phyloP scores from a whole-genome alignment of 1,140 invertebrate genomes.

The Drosophila bocki region DNA sequence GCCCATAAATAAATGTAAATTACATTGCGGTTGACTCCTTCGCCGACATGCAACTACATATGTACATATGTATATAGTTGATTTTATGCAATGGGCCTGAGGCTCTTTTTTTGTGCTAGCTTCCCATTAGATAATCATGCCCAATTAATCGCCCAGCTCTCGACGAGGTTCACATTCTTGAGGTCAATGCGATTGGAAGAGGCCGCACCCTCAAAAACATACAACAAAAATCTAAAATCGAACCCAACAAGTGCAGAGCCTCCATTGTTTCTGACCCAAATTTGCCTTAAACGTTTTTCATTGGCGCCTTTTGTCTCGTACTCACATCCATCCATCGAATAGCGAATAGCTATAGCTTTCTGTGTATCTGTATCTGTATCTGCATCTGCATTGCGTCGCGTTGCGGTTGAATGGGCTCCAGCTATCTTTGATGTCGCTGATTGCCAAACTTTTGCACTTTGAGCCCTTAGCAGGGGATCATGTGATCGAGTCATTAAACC shows the following conservation, averaged over 20 bases:
- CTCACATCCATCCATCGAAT: slow-evolving; percentile 27
- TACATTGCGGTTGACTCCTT: slow-evolving; percentile 38
- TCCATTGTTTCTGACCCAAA: slow-evolving; percentile 77
- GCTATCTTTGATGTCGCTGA: slow-evolving; percentile 73
- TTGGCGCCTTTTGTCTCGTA: slow-evolving; percentile 44
- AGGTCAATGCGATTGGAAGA: slow-evolving; percentile 59
- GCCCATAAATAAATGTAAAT: slow-evolving; percentile 43
- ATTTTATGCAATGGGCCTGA: slow-evolving; percentile 34
- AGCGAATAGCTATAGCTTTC: slow-evolving; percentile 19
- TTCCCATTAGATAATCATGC: slow-evolving; percentile 51
- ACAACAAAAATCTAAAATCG: slow-evolving; percentile 14
- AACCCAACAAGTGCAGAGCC: slow-evolving; percentile 57
- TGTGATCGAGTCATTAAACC: slow-evolving; percentile 68
- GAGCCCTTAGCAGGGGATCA: slow-evolving; percentile 68
- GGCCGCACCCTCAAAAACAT: slow-evolving; percentile 40
- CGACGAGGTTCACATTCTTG: slow-evolving; percentile 39
- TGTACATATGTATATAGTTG: neutral
- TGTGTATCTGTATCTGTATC: slow-evolving; percentile 50
- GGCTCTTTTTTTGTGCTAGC: slow-evolving; percentile 8
- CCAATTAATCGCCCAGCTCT: slow-evolving; percentile 38
- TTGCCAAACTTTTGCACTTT: slow-evolving; percentile 77
- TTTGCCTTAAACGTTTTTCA: slow-evolving; percentile 53
- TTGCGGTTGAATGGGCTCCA: slow-evolving; percentile 78
- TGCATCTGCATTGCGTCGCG: slow-evolving; percentile 62
- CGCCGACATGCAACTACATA: slow-evolving; percentile 22